Conservation (phyloP, 2,113 vertebrate genomes). For the Corythaeola cristata region DNA sequence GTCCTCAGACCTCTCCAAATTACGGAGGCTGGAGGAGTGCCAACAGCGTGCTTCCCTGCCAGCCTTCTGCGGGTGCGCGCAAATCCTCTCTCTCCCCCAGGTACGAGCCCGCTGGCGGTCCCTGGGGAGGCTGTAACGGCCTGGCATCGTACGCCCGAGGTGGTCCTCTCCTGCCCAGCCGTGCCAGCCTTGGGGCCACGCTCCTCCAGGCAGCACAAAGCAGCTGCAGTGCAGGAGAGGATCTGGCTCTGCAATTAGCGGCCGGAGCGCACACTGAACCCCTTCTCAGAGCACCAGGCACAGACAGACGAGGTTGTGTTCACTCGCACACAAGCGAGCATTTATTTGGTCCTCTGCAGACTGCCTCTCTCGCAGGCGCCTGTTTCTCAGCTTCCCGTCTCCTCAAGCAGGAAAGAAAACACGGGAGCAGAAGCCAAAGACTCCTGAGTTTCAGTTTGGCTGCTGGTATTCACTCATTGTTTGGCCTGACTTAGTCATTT, state of each 20-base stretch:
- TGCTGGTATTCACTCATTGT: not conserved
- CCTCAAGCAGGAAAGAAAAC: not conserved
- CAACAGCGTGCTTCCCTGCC: accelerated
- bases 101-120: accelerated
- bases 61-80: not conserved
- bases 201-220: not conserved
- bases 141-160: accelerated
- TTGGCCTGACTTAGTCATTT: not conserved
- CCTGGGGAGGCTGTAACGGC: not conserved
- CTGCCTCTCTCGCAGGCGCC: not conserved
- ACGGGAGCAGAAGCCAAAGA: not conserved
- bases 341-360: not conserved
- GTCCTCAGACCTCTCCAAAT: not conserved
- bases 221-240: not conserved
- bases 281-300: not conserved
- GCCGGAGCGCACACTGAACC: not conserved
- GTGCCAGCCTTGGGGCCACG: not conserved
- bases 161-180: not conserved
- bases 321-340: not conserved
- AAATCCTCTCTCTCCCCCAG: not conserved
- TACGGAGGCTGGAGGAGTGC: accelerated
- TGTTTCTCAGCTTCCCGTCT: not conserved
- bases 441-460: not conserved
- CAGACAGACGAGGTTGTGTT: conserved; percentile 28
- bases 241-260: not conserved